Evolutionary conservation across 2,888 invertebrate species (phyloP), one percentile per base, ranked within the genome.

Genomic region (Clanis bilineata): DNA sequence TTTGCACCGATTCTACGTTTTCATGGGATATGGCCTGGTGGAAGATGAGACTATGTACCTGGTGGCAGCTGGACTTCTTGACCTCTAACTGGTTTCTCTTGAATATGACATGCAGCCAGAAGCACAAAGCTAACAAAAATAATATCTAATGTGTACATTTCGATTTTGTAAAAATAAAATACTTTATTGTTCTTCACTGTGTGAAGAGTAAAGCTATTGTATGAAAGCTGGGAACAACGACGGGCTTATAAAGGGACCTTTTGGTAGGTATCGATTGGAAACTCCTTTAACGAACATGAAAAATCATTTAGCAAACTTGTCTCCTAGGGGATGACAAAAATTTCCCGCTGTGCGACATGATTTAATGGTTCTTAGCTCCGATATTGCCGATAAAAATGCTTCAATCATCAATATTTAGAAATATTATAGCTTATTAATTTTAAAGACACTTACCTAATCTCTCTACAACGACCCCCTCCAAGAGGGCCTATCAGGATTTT

Each of bases 1-100:
- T n/a, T n/a, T n/a, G n/a, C n/a, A n/a, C n/a, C n/a, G n/a, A n/a
- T n/a, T n/a, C n/a, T n/a, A n/a, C n/a, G n/a, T n/a, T n/a, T n/a
- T n/a, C n/a, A n/a, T n/a, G n/a, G n/a, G n/a, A n/a, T n/a, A n/a
- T n/a, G n/a, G n/a, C n/a, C n/a, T 4, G 25, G 6, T 25, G 25
- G 25, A 56, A 59, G n/a, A n/a, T n/a, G n/a, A n/a, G n/a, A n/a
- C n/a, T n/a, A n/a, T n/a, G n/a, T 63, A 90, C 90, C 88, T 74
- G 88, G 83, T 28, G 82, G 78, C 54, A 87, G 62, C 63, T 85
- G 80, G 23, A 90, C 72, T 75, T 90, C 90, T 62, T 88, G 82
- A 12, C 83, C 80, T 51, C 65, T 74, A 1, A 82, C 83, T 56
- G 69, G 64, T 59, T 78, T 83, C 21, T 82, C 73, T 62, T 79